Evolutionary conservation across 2,888 invertebrate species (phyloP), one percentile per base, ranked within the genome.

Genomic region (Scaptomyza flava): DNA sequence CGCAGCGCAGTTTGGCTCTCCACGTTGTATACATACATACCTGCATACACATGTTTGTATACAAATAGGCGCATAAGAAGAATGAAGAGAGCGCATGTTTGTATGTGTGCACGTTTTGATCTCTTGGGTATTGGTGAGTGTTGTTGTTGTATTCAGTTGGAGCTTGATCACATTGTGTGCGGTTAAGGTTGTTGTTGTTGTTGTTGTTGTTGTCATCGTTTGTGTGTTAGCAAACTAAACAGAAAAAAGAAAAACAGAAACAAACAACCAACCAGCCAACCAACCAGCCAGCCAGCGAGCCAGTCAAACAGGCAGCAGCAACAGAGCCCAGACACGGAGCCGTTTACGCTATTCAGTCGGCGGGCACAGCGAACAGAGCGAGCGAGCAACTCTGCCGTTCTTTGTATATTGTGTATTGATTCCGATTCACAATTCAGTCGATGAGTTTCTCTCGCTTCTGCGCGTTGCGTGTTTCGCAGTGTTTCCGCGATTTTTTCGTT

Each of bases 371-470:
- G 27, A 46, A 46, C 45, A 27, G 42, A 36, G 8, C 60, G 38
- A 52, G 20, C 52, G 47, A 48, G 8, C 20, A 34, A 23, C 50
- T 63, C 68, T 63, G 65, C 68, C 76, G 72, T 87, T 85, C 77
- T 87, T 79, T 38, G 14, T 38, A 3, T 38, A 38, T 38, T 38
- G 38, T 82, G 77, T 77, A 85, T 87, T 83, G 86, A 85, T 87
- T 83, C 69, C 67, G 87, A 77, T 81, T 90, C 84, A 89, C 88
- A 85, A 85, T 87, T 90, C 85, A 90, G 90, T 90, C 90, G 87
- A 88, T 82, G 79, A 90, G 89, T 90, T 90, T 90, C 90, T 90
- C 90, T 90, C 90, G 91, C 87, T 90, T 90, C 91, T 89, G 91
- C 90, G 90, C 90, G 91, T 90, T 89, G 86, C 85, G 87, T 85